phyloP scores from a whole-genome alignment of 2,888 invertebrate genomes.

The Catotricha subobsoleta region DNA sequence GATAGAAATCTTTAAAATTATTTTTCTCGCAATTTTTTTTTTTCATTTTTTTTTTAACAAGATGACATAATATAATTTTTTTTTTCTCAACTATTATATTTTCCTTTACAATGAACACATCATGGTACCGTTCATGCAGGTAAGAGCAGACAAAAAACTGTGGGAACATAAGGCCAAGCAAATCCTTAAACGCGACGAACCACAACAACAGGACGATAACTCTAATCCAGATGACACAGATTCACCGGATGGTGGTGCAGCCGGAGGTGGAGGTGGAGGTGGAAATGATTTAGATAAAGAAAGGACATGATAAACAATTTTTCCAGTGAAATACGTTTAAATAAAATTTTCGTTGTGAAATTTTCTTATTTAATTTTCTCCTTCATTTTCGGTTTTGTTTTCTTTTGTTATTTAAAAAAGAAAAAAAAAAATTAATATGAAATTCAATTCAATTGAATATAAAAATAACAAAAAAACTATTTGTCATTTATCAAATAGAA shows the following conservation, averaged over 20 bases:
- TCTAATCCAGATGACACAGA: constrained; percentile 8
- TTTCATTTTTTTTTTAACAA: neutral
- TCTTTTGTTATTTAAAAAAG: no score
- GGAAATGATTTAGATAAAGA: constrained; percentile 2
- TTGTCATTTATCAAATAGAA: no score
- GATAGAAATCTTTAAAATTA: no score
- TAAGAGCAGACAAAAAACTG: constrained; percentile 28
- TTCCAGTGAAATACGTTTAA: no score
- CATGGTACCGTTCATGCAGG: constrained; percentile 16
- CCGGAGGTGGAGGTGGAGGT: neutral
- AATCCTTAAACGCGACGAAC: constrained; percentile 19
- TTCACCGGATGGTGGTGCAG: constrained; percentile 6
- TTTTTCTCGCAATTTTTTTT: neutral
- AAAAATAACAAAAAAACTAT: no score
- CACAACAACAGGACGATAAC: constrained; percentile 1
- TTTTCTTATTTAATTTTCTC: no score
- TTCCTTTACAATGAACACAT: no score
- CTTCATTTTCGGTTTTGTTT: no score
- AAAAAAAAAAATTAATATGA: no score
- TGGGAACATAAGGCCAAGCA: constrained; percentile 31
- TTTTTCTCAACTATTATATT: neutral
- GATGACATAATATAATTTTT: neutral
- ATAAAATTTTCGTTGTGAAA: no score
- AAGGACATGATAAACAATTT: constrained; percentile 4
- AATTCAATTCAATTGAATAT: no score